phyloP scores from a whole-genome alignment of 2,113 vertebrate species.

The Sigmodon hispidus region DNA sequence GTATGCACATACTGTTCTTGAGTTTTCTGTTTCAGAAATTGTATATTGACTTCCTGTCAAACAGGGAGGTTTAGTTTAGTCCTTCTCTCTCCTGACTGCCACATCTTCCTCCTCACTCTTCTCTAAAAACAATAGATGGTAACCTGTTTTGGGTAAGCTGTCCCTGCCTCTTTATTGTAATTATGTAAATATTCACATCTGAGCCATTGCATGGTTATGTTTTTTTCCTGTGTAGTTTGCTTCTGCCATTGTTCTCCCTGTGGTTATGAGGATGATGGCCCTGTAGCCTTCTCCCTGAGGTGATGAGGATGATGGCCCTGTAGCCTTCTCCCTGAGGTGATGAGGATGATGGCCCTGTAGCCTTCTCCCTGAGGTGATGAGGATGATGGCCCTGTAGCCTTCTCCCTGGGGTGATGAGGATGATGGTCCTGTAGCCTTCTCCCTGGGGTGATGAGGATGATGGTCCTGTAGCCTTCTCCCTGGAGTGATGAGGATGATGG shows the following conservation, averaged over 20 bases:
- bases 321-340: too few relatives aligned
- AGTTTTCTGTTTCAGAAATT: constrained; percentile 1
- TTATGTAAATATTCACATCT: neutral
- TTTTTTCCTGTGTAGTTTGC: neutral
- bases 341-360: too few relatives aligned
- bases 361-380: too few relatives aligned
- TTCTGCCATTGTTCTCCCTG: neutral
- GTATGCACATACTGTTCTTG: neutral
- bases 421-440: too few relatives aligned
- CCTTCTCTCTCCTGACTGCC: neutral
- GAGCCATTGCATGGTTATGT: neutral
- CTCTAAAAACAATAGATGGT: neutral
- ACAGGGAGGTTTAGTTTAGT: neutral
- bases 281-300: neutral
- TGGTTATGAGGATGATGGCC: neutral
- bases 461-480: too few relatives aligned
- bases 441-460: too few relatives aligned
- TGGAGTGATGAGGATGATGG: too few relatives aligned
- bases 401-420: too few relatives aligned
- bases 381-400: too few relatives aligned
- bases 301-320: too few relatives aligned
- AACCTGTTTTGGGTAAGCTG: neutral
- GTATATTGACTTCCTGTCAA: neutral
- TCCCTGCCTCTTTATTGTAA: neutral
- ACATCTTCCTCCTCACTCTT: neutral